Percentiles rank a stretch among this genome's conserved stretches.
Conservation (phyloP, 2,888 invertebrate genomes). For the Cactoblastis cactorum region DNA sequence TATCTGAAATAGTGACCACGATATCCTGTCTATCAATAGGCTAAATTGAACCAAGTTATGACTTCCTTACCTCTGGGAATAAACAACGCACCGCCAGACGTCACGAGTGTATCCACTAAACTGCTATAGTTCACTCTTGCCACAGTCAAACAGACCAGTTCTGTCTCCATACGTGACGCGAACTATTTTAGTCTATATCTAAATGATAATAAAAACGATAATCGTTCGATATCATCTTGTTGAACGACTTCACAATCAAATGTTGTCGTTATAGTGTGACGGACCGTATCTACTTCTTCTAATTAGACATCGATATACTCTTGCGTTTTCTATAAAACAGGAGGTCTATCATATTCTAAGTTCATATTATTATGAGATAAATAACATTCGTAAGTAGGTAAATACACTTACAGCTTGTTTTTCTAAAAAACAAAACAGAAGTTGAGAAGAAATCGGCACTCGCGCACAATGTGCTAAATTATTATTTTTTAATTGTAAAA, state of each 20-base stretch:
- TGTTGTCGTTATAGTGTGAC: background rate
- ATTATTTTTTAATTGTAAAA: too few species aligned
- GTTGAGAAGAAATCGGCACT: too few species aligned
- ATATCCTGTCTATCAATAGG: conserved; percentile 39
- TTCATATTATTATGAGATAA: too few species aligned
- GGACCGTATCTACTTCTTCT: background rate
- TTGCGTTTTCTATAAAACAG: background rate
- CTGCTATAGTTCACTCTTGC: background rate
- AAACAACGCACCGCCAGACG: conserved; percentile 17
- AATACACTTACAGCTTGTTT: too few species aligned
- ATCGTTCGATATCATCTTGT: background rate
- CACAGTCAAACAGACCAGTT: background rate
- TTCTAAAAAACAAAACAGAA: too few species aligned
- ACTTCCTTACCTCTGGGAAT: conserved; percentile 30
- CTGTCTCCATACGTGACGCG: background rate
- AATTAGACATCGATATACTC: background rate
- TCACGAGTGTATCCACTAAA: conserved; percentile 12
- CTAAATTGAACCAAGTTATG: conserved; percentile 30
- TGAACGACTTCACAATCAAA: background rate
- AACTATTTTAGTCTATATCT: background rate
- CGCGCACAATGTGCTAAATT: too few species aligned
- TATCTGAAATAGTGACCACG: conserved; percentile 23
- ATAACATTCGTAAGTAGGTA: too few species aligned
- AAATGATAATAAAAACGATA: background rate
- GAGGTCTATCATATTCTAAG: too few species aligned